phyloP scores from a whole-genome alignment of 2,888 invertebrate species.

The Deroplatys truncata region DNA sequence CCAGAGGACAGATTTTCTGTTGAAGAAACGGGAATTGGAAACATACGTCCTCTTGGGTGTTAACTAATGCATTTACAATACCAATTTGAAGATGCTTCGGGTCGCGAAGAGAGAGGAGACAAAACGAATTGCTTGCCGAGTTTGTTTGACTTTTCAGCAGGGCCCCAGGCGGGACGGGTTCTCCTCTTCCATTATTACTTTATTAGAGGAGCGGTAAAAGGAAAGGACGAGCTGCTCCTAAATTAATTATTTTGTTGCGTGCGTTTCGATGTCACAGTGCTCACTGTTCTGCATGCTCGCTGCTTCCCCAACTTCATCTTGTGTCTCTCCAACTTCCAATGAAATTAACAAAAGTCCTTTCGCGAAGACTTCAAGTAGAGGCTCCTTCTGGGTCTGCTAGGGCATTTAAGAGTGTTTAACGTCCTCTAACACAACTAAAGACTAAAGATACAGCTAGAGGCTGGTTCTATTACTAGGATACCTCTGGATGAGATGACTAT shows the following conservation, averaged over 20 bases:
- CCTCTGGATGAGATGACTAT: too few species aligned
- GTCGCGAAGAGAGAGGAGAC: background rate
- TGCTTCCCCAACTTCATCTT: background rate
- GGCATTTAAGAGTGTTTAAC: too few species aligned
- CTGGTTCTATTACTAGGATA: too few species aligned
- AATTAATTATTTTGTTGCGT: slow-evolving; percentile 15
- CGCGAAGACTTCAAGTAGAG: background rate
- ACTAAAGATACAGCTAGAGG: too few species aligned
- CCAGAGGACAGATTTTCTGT: background rate
- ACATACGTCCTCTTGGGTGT: background rate
- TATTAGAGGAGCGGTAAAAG: background rate
- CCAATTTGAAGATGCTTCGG: background rate
- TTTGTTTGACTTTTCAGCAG: slow-evolving; percentile 9
- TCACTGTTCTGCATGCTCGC: background rate
- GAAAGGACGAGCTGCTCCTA: background rate
- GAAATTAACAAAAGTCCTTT: background rate
- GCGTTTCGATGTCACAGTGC: background rate
- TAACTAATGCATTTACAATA: background rate
- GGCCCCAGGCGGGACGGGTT: background rate
- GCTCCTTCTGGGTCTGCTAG: background rate
- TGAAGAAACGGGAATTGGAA: background rate
- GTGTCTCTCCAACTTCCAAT: background rate
- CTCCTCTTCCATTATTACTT: background rate
- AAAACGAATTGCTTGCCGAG: background rate
- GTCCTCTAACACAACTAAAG: too few species aligned